Evolutionary conservation across 1,140 invertebrate genomes (phyloP), one percentile per base, ranked within the genome.

Genomic region (Geopemphigus sp.): DNA sequence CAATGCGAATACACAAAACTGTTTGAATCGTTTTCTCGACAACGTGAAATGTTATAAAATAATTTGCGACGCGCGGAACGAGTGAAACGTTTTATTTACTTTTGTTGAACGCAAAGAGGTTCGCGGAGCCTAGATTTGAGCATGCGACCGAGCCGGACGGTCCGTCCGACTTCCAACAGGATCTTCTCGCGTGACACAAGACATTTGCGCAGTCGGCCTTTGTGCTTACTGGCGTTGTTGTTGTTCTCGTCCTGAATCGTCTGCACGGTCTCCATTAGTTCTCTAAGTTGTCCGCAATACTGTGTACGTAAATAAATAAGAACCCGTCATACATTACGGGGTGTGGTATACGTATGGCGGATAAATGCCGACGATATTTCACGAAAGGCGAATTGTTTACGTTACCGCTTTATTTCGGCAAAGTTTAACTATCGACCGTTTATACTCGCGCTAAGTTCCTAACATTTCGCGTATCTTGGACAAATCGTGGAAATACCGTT

Each of bases 121-220:
- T 92, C 91, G 81, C 88, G 88, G 22, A 93, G 85, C 56, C 92
- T 86, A 15, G 90, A 90, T 83, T 90, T 90, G 8, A 93, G 85
- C 47, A 92, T 86, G 64, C 90, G 85, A 19, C 92, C 92, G 17
- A 92, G 85, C 24, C 92, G 86, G 14, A 93, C 88, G 86, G 92
- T 92, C 74, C 92, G 87, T 32, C 91, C 92, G 73, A 93, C 90
- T 83, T 92, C 91, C 19, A 91, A 87, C 47, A 93, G 85, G 2
- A 94, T 86, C 66, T 90, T 88, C 83, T 94, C 92, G 59, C 92
- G 86, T 57, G 88, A 86, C 11, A 87, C 85, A 74, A 92, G 84
- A 70, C 61, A 76, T 17, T 64, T 81, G 3, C 70, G 80, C 11
- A 78, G 61, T 45, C 57, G 59, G 84, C 82, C 74, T 80, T 83